A percentile compares a stretch with the other conserved stretches of the same genome.
phyloP scores from a whole-genome alignment of 2,888 invertebrate species.

The Caradrina kadenii region DNA sequence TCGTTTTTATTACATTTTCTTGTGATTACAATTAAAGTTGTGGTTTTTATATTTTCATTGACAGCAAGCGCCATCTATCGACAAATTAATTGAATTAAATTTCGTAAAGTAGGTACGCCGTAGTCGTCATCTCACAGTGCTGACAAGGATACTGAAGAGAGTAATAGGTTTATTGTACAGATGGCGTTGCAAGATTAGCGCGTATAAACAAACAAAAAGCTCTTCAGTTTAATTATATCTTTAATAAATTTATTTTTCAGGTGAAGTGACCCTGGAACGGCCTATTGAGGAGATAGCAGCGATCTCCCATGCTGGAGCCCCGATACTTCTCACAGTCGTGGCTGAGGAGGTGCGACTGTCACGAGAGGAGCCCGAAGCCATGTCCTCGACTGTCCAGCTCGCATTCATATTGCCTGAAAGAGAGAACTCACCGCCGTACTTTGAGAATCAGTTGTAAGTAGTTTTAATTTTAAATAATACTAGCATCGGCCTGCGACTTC shows the following conservation, averaged over 20 bases:
- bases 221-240: too few species aligned
- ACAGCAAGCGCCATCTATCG: slow-evolving; percentile 38
- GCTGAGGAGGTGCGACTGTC: slow-evolving; percentile 95
- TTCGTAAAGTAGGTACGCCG: neutral
- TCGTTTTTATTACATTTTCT: too few species aligned
- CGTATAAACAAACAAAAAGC: too few species aligned
- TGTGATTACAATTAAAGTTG: too few species aligned
- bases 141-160: neutral
- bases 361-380: slow-evolving; percentile 94
- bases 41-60: neutral
- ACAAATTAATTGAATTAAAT: neutral
- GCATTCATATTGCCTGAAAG: slow-evolving; percentile 95
- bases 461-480: neutral
- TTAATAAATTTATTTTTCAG: slow-evolving; percentile 70
- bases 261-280: slow-evolving; percentile 89
- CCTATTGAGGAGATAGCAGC: slow-evolving; percentile 95
- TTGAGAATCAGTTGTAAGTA: slow-evolving; percentile 94
- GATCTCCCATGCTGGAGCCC: slow-evolving; percentile 95
- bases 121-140: neutral
- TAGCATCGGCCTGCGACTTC: too few species aligned
- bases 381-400: slow-evolving; percentile 95
- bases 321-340: slow-evolving; percentile 95
- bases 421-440: slow-evolving; percentile 94
- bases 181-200: slow-evolving; percentile 27
- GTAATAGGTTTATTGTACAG: slow-evolving; percentile 10